Conservation (phyloP, 2,113 vertebrate species). For the Vulpes vulpes region DNA sequence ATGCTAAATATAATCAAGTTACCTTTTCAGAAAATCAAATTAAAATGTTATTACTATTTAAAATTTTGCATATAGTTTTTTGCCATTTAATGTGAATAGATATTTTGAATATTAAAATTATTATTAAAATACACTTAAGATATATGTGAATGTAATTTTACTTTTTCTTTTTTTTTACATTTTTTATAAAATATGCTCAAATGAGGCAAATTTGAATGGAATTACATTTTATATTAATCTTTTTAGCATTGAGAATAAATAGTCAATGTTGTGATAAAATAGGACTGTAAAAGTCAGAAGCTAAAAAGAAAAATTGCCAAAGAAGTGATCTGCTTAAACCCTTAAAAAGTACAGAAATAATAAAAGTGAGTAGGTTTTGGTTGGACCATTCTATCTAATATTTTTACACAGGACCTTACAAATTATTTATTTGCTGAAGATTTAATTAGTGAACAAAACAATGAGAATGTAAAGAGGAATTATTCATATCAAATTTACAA, state of each 20-base stretch:
- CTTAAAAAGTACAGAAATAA: neutral
- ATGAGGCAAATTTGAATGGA: neutral
- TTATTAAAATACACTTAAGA: neutral
- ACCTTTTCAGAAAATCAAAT: slow-evolving; percentile 42
- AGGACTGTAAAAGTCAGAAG: neutral
- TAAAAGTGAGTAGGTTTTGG: neutral
- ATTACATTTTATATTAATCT: slow-evolving; percentile 5
- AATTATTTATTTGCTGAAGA: slow-evolving; percentile 11
- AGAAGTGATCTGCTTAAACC: neutral
- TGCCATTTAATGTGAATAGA: neutral
- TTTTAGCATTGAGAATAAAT: slow-evolving; percentile 11
- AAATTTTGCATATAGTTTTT: neutral
- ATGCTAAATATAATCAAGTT: neutral
- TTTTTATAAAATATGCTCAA: slow-evolving; percentile 26
- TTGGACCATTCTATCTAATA: neutral
- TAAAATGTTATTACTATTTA: neutral
- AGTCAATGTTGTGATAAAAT: slow-evolving; percentile 21
- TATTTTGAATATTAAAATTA: slow-evolving; percentile 40
- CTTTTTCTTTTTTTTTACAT: neutral
- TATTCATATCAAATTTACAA: neutral
- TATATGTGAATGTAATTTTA: neutral
- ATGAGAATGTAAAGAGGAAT: slow-evolving; percentile 17
- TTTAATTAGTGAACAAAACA: slow-evolving; percentile 25
- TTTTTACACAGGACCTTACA: neutral
- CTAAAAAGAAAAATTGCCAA: neutral